Conservation (phyloP, 2,797 vertebrate species). For the Rhinoraja longicauda region DNA sequence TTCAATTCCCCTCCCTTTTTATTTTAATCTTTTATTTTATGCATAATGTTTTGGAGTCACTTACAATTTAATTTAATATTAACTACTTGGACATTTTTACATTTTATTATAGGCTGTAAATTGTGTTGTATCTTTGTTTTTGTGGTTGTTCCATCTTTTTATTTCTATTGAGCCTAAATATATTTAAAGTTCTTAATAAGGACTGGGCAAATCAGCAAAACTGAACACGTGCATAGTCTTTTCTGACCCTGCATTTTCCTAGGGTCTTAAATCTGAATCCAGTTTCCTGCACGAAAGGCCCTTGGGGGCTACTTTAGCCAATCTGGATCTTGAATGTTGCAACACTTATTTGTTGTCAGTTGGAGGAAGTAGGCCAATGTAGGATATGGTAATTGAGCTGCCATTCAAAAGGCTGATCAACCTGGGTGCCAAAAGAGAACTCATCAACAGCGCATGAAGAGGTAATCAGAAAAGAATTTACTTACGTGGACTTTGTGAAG, state of each 20-base stretch:
- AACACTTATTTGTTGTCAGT: neutral
- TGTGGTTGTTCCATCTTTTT: neutral
- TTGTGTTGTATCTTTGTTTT: neutral
- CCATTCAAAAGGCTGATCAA: neutral
- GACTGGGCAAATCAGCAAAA: neutral
- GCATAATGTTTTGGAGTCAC: neutral
- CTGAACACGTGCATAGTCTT: neutral
- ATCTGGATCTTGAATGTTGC: neutral
- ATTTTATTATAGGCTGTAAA: neutral
- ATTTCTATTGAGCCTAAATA: neutral
- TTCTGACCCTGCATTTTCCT: neutral
- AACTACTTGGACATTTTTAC: neutral
- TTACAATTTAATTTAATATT: neutral
- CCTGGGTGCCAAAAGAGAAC: neutral
- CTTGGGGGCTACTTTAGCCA: neutral
- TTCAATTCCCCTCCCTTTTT: neutral
- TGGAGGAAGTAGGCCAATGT: slow-evolving; percentile 1
- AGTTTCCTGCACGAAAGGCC: neutral
- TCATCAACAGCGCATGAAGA: neutral
- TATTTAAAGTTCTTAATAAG: neutral
- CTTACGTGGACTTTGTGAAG: neutral
- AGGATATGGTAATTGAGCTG: neutral
- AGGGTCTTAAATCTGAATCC: neutral
- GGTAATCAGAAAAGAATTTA: neutral
- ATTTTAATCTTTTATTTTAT: neutral